Base-by-base conservation (phyloP, 2,888 invertebrate species). In the Tethea ocularis region DNA sequence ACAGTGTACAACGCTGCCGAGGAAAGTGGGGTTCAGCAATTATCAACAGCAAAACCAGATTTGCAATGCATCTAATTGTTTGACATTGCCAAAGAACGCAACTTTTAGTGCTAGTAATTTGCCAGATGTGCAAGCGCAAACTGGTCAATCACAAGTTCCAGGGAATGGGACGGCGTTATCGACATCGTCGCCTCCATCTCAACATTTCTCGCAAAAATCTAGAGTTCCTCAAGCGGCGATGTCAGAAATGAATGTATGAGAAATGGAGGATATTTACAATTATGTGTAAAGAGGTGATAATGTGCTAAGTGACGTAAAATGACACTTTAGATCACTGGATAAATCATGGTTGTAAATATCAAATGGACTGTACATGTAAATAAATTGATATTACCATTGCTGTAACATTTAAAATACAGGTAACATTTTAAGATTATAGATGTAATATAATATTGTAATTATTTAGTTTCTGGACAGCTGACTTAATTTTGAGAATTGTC, bases 171-270 rank as follows among this genome's bases (percentile, higher is more conserved):
- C 90, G 0, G 85, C 82, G 6, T 63, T 84, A 17, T 82, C 86
- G 56, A 86, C 88, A 52, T 89, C 87, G 10, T 94, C 88, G 66
- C 94, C 89, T 75, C 86, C 86, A 1, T 75, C 86, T 0, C 88
- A 88, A 36, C 88, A 91, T 67, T 92, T 90, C 69, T 79, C 84
- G 13, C 95, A 95, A 83, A 94, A 90, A 68, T 87, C 92, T 10
- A 82, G 95, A 77, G 95, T 96, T 69, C 96, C 96, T 52, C 96
- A 96, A 86, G 97, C 97, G 61, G 96, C 97, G 20, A 97, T 97
- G 94, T 97, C 96, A 66, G 97, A 97, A 90, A 97, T 97, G 97
- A 95, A 97, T 80, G 97, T 97, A 95, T 97, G 97, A 97, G 93
- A 93, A 70, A 93, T 92, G 87, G 93, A 93, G 73, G 93, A 93